These are phyloP conservation scores for Crocuta crocuta DNA, from an alignment of 2,113 vertebrate species.

Conservation along the genomic window DNA sequence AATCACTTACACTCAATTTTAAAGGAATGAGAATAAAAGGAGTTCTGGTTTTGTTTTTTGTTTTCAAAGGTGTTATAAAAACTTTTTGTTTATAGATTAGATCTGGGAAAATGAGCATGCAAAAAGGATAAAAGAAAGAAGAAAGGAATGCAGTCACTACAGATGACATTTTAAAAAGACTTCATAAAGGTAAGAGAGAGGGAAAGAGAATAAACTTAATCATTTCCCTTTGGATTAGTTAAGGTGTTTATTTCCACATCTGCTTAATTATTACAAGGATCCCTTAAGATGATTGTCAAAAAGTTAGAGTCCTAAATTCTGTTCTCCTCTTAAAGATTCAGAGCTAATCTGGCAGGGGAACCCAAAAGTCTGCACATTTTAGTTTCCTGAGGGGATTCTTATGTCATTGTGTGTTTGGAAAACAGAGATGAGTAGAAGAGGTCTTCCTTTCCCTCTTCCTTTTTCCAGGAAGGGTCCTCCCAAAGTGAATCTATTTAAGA, in stretches of 20 bases:
- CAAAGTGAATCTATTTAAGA: not conserved
- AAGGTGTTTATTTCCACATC: not conserved
- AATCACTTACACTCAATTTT: not conserved
- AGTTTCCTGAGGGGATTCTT: not conserved
- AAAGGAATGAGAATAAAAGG: not conserved
- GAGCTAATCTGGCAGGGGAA: not conserved
- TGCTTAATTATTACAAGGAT: not conserved
- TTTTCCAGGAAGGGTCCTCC: constrained; percentile 2
- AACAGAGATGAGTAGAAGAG: not conserved
- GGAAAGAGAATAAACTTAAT: not conserved
- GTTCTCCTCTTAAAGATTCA: not conserved
- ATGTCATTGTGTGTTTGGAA: not conserved
- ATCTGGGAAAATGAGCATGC: not conserved
- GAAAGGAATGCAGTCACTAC: not conserved
- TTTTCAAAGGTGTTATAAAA: not conserved
- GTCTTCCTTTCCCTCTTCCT: constrained; percentile 21
- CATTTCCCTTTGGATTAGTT: not conserved
- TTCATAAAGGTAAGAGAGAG: not conserved
- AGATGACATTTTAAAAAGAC: not conserved
- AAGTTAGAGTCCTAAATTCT: not conserved
- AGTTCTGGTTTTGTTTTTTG: not conserved
- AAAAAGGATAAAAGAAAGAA: constrained; percentile 11
- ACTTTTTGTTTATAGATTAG: not conserved
- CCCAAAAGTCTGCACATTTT: not conserved
- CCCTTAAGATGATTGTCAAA: not conserved